phyloP scores from a whole-genome alignment of 2,888 invertebrate species.

The Sepioteuthis lessoniana region DNA sequence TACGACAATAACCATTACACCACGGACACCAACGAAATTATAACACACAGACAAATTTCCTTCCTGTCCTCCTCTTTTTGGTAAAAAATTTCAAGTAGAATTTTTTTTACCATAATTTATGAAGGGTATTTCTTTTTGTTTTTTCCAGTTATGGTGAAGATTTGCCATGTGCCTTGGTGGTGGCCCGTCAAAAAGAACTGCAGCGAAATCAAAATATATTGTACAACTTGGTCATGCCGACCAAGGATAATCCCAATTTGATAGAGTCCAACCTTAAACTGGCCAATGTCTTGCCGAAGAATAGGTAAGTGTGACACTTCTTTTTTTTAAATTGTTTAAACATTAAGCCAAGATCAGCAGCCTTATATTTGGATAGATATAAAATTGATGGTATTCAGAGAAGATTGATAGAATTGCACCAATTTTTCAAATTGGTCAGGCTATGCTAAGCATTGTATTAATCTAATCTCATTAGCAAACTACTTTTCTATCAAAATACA shows the following conservation, averaged over 20 bases:
- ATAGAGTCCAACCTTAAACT: constrained; percentile 49
- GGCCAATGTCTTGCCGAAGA: constrained; percentile 43
- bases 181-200: constrained; percentile 54
- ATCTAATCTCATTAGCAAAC: too few relatives aligned
- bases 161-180: constrained; percentile 55
- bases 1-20: too few relatives aligned
- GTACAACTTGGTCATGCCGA: constrained; percentile 55
- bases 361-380: too few relatives aligned
- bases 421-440: too few relatives aligned
- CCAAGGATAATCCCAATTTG: constrained; percentile 56
- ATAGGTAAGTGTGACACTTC: neutral
- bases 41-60: neutral
- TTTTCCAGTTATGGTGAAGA: constrained; percentile 44
- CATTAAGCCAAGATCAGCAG: neutral
- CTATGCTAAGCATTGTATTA: too few relatives aligned
- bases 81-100: neutral
- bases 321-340: neutral
- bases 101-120: neutral
- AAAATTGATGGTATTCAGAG: too few relatives aligned
- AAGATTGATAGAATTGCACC: too few relatives aligned
- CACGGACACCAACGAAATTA: too few relatives aligned
- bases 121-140: too few relatives aligned
- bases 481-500: too few relatives aligned
- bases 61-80: too few relatives aligned
- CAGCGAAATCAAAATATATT: constrained; percentile 54